Evolutionary conservation across 2,113 vertebrate species (phyloP).

Genomic region (Orycteropus afer): DNA sequence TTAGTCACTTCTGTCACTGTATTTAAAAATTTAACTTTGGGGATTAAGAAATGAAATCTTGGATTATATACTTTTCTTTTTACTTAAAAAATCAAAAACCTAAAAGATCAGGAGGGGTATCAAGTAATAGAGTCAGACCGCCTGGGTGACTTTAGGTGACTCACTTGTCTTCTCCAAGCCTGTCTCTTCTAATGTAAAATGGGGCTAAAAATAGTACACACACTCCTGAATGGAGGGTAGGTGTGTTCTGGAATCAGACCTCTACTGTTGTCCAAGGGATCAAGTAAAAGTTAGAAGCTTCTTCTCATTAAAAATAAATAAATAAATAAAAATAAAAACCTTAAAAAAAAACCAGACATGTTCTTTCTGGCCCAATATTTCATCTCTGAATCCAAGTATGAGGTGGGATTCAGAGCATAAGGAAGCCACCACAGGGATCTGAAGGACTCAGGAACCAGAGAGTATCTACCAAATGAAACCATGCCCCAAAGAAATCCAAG

Average conservation of each 20-base stretch:
- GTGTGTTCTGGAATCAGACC: too few relatives aligned
- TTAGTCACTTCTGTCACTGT: background rate
- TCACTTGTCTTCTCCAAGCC: background rate
- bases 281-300: background rate
- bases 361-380: background rate
- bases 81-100: background rate
- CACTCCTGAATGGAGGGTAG: too few relatives aligned
- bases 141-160: background rate
- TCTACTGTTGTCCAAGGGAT: background rate
- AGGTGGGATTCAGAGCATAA: background rate
- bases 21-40: background rate
- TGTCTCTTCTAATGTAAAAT: background rate
- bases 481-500: background rate
- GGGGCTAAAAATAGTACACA: background rate
- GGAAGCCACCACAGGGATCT: rapidly evolving
- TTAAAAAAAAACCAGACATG: background rate
- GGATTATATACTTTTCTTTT: background rate
- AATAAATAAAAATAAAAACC: background rate
- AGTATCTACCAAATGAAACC: background rate
- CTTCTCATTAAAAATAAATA: background rate
- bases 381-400: background rate
- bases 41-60: background rate
- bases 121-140: too few relatives aligned
- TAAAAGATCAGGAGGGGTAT: background rate
- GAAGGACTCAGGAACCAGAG: background rate